These are phyloP conservation scores for Danaus plexippus DNA, from an alignment of 1,140 invertebrate genomes.

Conservation along the genomic window DNA sequence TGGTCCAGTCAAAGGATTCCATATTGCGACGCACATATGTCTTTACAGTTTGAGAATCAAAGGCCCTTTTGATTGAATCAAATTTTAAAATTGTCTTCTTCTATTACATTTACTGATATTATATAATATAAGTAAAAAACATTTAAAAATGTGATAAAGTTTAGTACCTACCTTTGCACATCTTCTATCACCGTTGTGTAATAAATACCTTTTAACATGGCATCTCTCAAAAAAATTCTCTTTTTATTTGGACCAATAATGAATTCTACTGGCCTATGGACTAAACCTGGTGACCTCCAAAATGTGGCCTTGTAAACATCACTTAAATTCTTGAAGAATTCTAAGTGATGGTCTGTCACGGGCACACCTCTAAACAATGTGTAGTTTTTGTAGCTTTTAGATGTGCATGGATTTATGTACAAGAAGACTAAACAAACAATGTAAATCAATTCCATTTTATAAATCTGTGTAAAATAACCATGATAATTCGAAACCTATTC, in stretches of 20 bases:
- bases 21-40: constrained; percentile 43
- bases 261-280: constrained; percentile 39
- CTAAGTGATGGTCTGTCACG: constrained; percentile 27
- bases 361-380: constrained; percentile 42
- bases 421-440: neutral
- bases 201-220: constrained; percentile 27
- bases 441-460: too few relatives aligned
- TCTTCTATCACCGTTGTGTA: constrained; percentile 40
- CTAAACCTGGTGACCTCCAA: constrained; percentile 36
- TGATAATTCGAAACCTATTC: too few relatives aligned
- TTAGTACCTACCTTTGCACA: constrained; percentile 42
- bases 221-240: constrained; percentile 22
- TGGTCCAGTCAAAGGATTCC: constrained; percentile 58
- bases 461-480: too few relatives aligned
- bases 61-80: constrained; percentile 28
- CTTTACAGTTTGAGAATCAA: constrained; percentile 48
- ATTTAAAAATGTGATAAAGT: neutral
- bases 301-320: constrained; percentile 33
- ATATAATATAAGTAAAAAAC: constrained; percentile 2
- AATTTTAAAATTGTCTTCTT: neutral
- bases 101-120: neutral
- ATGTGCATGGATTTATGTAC: constrained; percentile 10
- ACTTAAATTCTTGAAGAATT: constrained; percentile 41
- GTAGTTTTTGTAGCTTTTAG: constrained; percentile 43
- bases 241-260: constrained; percentile 35